phyloP scores from a whole-genome alignment of 2,888 invertebrate genomes.

The Sycophila texana region DNA sequence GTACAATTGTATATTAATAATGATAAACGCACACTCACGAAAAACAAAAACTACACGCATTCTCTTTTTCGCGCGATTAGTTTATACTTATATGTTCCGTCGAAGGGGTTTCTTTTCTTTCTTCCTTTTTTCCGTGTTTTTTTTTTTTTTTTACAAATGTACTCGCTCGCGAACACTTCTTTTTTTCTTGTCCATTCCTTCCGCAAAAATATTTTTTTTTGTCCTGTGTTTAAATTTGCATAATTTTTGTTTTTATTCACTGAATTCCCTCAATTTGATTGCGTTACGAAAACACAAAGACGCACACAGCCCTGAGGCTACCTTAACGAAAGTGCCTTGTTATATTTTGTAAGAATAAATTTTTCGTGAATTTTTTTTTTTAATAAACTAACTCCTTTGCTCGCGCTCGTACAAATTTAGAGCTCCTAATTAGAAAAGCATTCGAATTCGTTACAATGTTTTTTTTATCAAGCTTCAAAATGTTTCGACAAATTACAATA shows the following conservation, averaged over 20 bases:
- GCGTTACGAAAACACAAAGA: too few species aligned
- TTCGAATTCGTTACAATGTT: neutral
- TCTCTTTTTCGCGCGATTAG: conserved; percentile 52
- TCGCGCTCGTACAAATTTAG: neutral
- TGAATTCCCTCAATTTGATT: too few species aligned
- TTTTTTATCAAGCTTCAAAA: conserved; percentile 39
- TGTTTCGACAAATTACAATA: conserved; percentile 37
- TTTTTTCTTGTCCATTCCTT: neutral
- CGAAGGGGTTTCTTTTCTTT: conserved; percentile 9
- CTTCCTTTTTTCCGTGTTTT: neutral
- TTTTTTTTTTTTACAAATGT: conserved; percentile 37
- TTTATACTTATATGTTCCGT: neutral
- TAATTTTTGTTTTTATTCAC: too few species aligned
- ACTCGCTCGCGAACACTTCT: conserved; percentile 52
- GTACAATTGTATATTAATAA: conserved; percentile 12
- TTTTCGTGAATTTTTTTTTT: neutral
- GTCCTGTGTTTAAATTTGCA: too few species aligned
- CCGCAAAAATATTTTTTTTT: too few species aligned
- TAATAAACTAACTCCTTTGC: conserved; percentile 35
- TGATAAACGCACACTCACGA: conserved; percentile 55
- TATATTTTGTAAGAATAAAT: too few species aligned
- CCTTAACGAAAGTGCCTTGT: too few species aligned
- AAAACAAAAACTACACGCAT: conserved; percentile 57
- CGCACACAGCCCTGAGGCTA: too few species aligned
- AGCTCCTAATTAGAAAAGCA: too few species aligned